Conservation (phyloP, 2,888 invertebrate species). For the Eustalomyia histrio region DNA sequence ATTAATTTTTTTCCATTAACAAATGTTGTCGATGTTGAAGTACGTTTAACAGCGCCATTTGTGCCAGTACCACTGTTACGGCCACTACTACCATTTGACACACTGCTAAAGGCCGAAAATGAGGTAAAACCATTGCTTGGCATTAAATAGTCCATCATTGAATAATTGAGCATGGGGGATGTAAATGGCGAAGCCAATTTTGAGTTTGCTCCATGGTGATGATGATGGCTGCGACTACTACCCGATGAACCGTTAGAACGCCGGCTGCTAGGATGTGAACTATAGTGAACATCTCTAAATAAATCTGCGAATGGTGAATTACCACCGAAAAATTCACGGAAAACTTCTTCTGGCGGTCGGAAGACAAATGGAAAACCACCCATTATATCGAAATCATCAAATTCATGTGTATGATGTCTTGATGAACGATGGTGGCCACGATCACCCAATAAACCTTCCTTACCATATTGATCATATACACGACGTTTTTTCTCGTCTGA, state of each 20-base stretch:
- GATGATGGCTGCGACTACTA: conserved; percentile 79
- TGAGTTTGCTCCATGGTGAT: conserved; percentile 54
- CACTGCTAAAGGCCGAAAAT: conserved; percentile 86
- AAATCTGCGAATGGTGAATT: conserved; percentile 91
- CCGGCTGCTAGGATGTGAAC: conserved; percentile 68
- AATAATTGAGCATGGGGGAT: conserved; percentile 81
- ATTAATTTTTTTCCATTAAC: conserved; percentile 98
- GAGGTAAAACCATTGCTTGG: conserved; percentile 86
- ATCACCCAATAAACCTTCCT: conserved; percentile 88
- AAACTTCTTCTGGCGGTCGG: conserved; percentile 98
- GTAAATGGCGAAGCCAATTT: conserved; percentile 80
- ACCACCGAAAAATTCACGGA: conserved; percentile 98
- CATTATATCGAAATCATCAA: conserved; percentile 86
- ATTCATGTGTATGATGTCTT: conserved; percentile 82
- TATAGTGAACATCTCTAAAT: conserved; percentile 81
- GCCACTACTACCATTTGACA: conserved; percentile 81
- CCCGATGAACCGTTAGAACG: conserved; percentile 72
- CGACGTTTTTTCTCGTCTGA: conserved; percentile 97
- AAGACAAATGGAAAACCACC: conserved; percentile 91
- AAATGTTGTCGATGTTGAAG: conserved; percentile 95
- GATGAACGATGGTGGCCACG: conserved; percentile 73
- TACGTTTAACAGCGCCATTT: conserved; percentile 85
- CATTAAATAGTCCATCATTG: conserved; percentile 81
- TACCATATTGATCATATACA: conserved; percentile 96
- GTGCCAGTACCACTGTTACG: conserved; percentile 64